These are phyloP conservation scores for Turnix velox DNA, from an alignment of 2,113 vertebrate species.

Conservation along the genomic window DNA sequence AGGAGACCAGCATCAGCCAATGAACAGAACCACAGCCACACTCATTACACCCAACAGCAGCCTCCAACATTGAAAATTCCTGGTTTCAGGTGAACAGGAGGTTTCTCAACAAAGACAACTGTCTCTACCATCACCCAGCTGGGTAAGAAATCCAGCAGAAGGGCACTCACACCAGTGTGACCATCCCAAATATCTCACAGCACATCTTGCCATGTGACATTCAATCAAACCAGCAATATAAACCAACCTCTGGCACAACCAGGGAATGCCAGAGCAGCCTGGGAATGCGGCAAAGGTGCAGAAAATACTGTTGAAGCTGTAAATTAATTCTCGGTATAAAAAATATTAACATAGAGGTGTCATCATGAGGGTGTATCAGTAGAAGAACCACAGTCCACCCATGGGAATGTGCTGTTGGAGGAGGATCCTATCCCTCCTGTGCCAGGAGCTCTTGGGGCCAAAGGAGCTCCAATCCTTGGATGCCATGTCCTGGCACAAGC, in stretches of 20 bases:
- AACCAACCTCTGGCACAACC: neutral
- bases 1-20: neutral
- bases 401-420: neutral
- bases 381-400: neutral
- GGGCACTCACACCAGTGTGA: fast-evolving
- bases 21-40: neutral
- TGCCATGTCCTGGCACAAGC: neutral
- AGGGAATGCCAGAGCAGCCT: neutral
- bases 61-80: neutral
- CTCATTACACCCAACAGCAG: neutral
- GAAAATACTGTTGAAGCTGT: neutral
- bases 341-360: neutral
- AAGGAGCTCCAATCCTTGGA: neutral
- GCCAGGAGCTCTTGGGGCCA: neutral
- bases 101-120: neutral
- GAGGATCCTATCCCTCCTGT: neutral
- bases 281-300: neutral
- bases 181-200: neutral
- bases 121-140: neutral
- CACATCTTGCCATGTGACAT: fast-evolving
- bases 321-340: neutral
- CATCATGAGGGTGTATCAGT: fast-evolving
- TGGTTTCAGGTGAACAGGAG: neutral
- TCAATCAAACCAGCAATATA: neutral
- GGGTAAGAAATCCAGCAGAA: neutral